Base-by-base conservation (phyloP, 2,888 invertebrate species). In the Melangyna quadrimaculata region DNA sequence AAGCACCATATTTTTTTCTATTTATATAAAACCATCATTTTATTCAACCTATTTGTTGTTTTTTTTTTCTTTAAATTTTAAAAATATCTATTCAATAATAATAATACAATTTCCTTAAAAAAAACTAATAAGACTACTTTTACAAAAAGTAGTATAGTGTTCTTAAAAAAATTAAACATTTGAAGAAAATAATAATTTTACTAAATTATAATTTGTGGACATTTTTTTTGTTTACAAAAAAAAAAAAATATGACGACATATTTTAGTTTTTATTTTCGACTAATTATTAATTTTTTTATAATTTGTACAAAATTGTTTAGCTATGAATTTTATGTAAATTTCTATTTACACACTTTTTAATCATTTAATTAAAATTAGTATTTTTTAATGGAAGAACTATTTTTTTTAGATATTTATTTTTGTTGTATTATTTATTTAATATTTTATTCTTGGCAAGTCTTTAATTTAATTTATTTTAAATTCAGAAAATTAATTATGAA, bases 111-210 rank as follows among this genome's bases (percentile, higher is more conserved):
- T 79, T 70, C 32, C 74, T 84, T 79, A 70, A 7, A 63, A n/a
- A 5, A 59, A 71, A 59, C 79, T 87, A 87, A 87, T 87, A 84
- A 84, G 32, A 87, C 87, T 84, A 87, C 87, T 88, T 88, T 88
- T 78, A 88, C 88, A 87, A 88, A 88, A 88, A 88, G 80, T 86
- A 87, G 87, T 45, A 79, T 53, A 74, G 22, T n/a, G n/a, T 32
- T 78, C 70, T 59, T 74, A 51, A 24, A 35, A n/a, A 70, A 63
- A 24, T 43, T 14, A 43, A 69, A 32, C 19, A 55, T 27, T 65
- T 29, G 43, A 48, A 73, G 59, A 82, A 72, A 69, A 87, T 74
- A 80, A 86, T 77, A 87, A 87, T 87, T 87, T 87, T 59, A 78
- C 78, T 87, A 82, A 73, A 78, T 78, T 65, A 83, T 74, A 83